Conservation (phyloP, 37 sponge, comb jelly and placozoan genomes). For the Aphrocallistes beatrix region DNA sequence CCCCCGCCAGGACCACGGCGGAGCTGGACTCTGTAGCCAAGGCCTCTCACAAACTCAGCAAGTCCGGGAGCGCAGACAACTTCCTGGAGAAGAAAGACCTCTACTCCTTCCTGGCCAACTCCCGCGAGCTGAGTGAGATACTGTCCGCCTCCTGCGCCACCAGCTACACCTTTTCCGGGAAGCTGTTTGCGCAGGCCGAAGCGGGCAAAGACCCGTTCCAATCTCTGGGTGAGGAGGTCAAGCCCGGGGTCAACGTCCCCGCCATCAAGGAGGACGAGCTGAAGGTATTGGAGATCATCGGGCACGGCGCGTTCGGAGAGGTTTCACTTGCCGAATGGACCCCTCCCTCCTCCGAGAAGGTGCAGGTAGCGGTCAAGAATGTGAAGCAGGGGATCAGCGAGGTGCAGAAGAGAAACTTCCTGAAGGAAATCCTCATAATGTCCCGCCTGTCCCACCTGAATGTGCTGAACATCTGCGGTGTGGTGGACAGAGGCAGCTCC, state of each 20-base stretch:
- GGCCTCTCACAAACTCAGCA: neutral
- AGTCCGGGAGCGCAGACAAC: neutral
- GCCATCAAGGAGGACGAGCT: slow-evolving; percentile 2
- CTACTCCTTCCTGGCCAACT: slow-evolving; percentile 11
- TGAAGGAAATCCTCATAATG: neutral
- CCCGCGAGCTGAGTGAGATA: neutral
- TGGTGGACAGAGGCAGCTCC: neutral
- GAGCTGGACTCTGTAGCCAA: neutral
- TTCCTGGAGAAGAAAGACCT: neutral
- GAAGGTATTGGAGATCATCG: neutral
- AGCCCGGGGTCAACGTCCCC: neutral
- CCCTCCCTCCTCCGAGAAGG: neutral
- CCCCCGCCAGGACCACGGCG: neutral
- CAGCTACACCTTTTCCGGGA: neutral
- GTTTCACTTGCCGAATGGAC: neutral
- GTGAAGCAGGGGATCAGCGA: neutral
- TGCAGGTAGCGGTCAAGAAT: neutral
- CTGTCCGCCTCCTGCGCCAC: neutral
- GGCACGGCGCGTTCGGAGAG: slow-evolving; percentile 9
- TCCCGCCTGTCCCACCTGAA: slow-evolving; percentile 3
- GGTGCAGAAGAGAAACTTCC: neutral
- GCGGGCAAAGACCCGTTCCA: neutral
- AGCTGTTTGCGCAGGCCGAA: neutral
- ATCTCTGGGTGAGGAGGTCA: neutral
- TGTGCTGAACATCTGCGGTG: neutral